Conservation (phyloP, 2,888 invertebrate species). For the Hydroisotoma schaefferi region DNA sequence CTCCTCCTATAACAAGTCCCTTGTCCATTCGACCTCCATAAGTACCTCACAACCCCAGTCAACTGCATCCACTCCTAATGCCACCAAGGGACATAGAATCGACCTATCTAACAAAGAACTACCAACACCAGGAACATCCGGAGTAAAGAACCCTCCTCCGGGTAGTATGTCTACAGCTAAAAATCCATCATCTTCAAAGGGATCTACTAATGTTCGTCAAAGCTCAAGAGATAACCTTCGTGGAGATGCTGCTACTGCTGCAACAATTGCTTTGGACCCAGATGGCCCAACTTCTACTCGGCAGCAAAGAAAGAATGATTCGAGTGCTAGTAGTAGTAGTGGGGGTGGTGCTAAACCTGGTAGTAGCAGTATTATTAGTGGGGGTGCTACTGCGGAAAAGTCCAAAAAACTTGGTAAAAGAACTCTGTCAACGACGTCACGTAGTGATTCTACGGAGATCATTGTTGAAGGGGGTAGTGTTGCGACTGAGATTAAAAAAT, state of each 20-base stretch:
- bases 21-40: background rate
- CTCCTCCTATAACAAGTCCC: background rate
- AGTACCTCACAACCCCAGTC: slow-evolving; percentile 10
- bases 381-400: background rate
- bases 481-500: too few species aligned
- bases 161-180: background rate
- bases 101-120: slow-evolving; percentile 5
- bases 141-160: background rate
- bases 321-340: slow-evolving; percentile 1
- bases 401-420: background rate
- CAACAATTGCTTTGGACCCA: background rate
- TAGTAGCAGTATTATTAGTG: background rate
- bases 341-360: background rate
- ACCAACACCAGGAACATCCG: background rate
- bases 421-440: slow-evolving; percentile 1
- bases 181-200: background rate
- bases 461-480: too few species aligned
- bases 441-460: too few species aligned
- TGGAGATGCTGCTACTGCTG: background rate
- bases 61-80: slow-evolving; percentile 9
- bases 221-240: background rate
- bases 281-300: background rate
- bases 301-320: background rate
- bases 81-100: slow-evolving; percentile 9
- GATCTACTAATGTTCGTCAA: background rate